Evolutionary conservation across 2,888 invertebrate genomes (phyloP), one percentile per base, ranked within the genome.

Genomic region (Autographa pulchrina): DNA sequence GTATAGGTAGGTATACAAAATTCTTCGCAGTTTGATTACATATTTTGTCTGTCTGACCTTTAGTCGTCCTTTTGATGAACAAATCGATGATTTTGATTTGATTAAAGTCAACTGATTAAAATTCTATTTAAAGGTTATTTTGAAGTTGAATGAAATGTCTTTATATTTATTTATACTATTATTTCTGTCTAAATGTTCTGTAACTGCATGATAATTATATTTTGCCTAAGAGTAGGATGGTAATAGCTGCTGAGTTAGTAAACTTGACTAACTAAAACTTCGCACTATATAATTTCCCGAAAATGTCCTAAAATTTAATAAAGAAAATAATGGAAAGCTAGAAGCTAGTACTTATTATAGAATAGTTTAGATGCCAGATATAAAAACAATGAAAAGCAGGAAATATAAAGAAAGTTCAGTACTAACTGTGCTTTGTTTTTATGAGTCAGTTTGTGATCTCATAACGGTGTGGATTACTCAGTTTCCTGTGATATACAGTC

Each of bases 401-500:
- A n/a, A 48, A 48, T n/a, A 48, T 48, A 1, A 56, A 54, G 13
- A 59, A 35, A 65, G 68, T 62, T 20, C 4, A 31, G 56, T 35
- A 31, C 0, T 16, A 31, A 52, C 69, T 60, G 25, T 31, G 56
- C 18, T 59, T 18, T 31, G n/a, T 65, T 77, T 75, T 67, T 59
- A 70, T 76, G 63, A 80, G 13, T 70, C 61, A 58, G 8, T 5
- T 25, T 54, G 16, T 61, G 60, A 64, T 54, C 76, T 77, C 64
- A 62, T 70, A 66, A n/a, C 25, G 48, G 66, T 80, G 58, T 80
- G 6, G 62, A 65, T 77, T 62, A 59, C 71, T n/a, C 13, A 62
- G 61, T 59, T 59, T 48, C 58, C 61, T 65, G 48, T 25, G 0
- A 1, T 6, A n/a, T 59, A 63, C 13, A 1, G 11, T n/a, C 48